A percentile compares a stretch with the other conserved stretches of the same genome.
phyloP scores from a whole-genome alignment of 2,888 invertebrate species.

The Mylabris sibirica region DNA sequence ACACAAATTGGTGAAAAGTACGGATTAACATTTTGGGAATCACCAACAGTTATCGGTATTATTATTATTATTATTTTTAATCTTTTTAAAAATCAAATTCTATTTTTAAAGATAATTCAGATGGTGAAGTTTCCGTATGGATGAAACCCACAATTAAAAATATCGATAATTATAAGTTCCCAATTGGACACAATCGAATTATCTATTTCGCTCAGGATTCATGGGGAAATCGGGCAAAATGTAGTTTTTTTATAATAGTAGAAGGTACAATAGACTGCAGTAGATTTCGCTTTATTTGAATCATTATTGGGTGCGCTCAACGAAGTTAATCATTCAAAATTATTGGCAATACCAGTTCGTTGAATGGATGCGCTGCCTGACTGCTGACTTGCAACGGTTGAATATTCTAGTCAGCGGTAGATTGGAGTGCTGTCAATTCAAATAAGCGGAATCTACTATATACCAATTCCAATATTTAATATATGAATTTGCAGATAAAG shows the following conservation, averaged over 20 bases:
- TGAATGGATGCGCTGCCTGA: too few relatives aligned
- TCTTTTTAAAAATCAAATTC: conserved; percentile 34
- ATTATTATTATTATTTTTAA: background rate
- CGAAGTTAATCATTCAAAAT: too few relatives aligned
- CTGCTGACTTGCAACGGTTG: too few relatives aligned
- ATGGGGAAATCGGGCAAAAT: conserved; percentile 68
- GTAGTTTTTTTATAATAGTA: conserved; percentile 68
- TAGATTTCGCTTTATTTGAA: too few relatives aligned
- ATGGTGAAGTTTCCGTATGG: conserved; percentile 64
- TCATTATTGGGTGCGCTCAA: too few relatives aligned
- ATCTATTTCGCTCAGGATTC: conserved; percentile 70
- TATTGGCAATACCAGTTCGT: too few relatives aligned
- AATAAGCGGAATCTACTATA: too few relatives aligned
- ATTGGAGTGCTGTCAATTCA: too few relatives aligned
- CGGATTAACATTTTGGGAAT: conserved; percentile 64
- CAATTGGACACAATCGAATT: conserved; percentile 67
- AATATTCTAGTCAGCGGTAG: too few relatives aligned
- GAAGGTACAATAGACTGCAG: conserved; percentile 57
- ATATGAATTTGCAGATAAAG: conserved; percentile 62
- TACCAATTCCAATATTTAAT: too few relatives aligned
- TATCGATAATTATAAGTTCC: conserved; percentile 61
- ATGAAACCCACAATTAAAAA: conserved; percentile 66
- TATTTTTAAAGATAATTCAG: conserved; percentile 66
- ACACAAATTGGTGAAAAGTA: conserved; percentile 64
- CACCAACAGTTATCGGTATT: conserved; percentile 57